Base-by-base conservation (phyloP, 1,140 invertebrate species). In the Stegodyphus dumicola region DNA sequence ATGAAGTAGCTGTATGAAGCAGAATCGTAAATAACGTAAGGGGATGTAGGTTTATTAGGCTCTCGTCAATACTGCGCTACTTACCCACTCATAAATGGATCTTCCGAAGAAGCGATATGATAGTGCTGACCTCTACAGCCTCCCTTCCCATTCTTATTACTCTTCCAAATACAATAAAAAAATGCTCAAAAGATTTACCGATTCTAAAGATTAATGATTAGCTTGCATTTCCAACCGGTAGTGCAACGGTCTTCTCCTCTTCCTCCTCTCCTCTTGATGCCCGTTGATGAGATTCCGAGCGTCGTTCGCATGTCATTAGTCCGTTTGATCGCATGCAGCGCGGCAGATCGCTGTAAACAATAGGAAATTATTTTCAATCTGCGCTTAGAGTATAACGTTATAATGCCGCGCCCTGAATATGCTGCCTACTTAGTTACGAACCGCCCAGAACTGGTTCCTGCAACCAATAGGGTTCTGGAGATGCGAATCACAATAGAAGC, bases 91-190 rank as follows among this genome's bases (percentile, higher is more conserved):
- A 80, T 80, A 80, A 33, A 80, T 80, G 67, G 77, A 69, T 80
- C 77, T 71, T 70, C 77, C 77, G 77, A 80, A 80, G 77, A 80
- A 80, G 77, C 77, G 77, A 80, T 54, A 80, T 80, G 67, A 80
- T 80, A 80, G 71, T 80, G 67, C 67, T 80, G 69, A 80, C 67
- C 77, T 80, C 52, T 71, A 33, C 33, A 33, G 33, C 67, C 77
- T 71, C 77, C 69, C 51, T 53, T 67, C 33, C 77, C 33, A 0
- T 74, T 15, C 49, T 17, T 74, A 52, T 74, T 74, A 7, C 49
- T 52, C 13, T n/a, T 74, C n/a, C 48, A 15, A n/a, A 18, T 7
- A 33, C 10, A 6, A 33, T n/a, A 33, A 33, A 51, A 80, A 80
- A 80, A 52, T 52, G 51, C 33, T 17, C 54, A 56, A 7, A 80